Conservation (phyloP, 2,797 vertebrate genomes). For the Falco berigora region DNA sequence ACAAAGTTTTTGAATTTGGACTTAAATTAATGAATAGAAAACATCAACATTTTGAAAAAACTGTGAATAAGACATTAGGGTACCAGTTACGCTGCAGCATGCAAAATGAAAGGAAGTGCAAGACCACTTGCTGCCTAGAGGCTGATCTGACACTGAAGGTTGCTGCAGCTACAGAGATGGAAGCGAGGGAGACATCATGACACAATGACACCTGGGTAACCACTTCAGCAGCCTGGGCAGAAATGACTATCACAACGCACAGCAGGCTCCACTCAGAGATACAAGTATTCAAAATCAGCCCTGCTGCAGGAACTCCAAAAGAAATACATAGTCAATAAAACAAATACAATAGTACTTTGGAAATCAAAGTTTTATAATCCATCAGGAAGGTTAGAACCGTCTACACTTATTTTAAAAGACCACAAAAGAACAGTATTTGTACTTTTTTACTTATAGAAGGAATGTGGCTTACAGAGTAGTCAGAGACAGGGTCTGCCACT, state of each 20-base stretch:
- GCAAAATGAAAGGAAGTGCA: neutral
- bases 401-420: neutral
- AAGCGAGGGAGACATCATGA: neutral
- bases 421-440: neutral
- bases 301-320: neutral
- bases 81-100: neutral
- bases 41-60: neutral
- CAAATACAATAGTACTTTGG: neutral
- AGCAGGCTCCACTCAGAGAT: neutral
- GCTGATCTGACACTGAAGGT: neutral
- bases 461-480: neutral
- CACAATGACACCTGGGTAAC: neutral
- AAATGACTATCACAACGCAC: neutral
- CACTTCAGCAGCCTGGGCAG: neutral
- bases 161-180: neutral
- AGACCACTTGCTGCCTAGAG: neutral
- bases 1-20: neutral
- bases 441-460: neutral
- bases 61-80: neutral
- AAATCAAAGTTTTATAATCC: neutral
- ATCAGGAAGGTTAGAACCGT: neutral
- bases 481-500: neutral
- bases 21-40: neutral
- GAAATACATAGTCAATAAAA: neutral
- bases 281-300: neutral